These are phyloP conservation scores for Circaetus cinerascens DNA, from an alignment of 2,113 vertebrate genomes.

Conservation along the genomic window DNA sequence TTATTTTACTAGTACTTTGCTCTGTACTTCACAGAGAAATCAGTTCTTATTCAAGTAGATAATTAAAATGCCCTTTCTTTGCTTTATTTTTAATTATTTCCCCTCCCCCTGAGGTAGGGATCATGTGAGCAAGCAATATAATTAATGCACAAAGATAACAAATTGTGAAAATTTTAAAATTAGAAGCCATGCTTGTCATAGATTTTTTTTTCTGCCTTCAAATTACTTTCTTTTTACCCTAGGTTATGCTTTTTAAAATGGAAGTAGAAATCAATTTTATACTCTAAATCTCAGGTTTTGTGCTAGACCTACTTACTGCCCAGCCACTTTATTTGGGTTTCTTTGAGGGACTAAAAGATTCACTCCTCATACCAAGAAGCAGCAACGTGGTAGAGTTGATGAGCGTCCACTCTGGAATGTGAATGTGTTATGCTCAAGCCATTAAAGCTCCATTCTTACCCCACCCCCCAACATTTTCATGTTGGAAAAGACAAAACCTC, in stretches of 20 bases:
- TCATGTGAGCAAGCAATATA: not conserved
- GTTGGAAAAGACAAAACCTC: not conserved
- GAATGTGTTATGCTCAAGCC: not conserved
- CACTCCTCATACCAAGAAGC: not conserved
- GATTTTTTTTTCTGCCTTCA: not conserved
- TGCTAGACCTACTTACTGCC: not conserved
- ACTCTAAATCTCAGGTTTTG: not conserved
- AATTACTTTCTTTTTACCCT: not conserved
- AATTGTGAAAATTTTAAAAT: not conserved
- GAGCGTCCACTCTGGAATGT: not conserved
- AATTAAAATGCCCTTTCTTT: not conserved
- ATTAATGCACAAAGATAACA: not conserved
- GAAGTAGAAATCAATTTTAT: not conserved
- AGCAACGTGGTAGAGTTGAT: not conserved
- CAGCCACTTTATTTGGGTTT: not conserved
- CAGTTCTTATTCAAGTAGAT: not conserved
- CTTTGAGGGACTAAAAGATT: not conserved
- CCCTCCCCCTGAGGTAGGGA: not conserved
- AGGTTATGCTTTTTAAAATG: not conserved
- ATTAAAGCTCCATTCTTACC: not conserved
- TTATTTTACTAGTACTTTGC: not conserved
- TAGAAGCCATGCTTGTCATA: not conserved
- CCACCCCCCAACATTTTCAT: rapidly evolving
- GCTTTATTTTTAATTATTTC: not conserved
- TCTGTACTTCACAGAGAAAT: not conserved